Evolutionary conservation across 1,140 invertebrate species (phyloP).

Genomic region (Drosophila pachea): DNA sequence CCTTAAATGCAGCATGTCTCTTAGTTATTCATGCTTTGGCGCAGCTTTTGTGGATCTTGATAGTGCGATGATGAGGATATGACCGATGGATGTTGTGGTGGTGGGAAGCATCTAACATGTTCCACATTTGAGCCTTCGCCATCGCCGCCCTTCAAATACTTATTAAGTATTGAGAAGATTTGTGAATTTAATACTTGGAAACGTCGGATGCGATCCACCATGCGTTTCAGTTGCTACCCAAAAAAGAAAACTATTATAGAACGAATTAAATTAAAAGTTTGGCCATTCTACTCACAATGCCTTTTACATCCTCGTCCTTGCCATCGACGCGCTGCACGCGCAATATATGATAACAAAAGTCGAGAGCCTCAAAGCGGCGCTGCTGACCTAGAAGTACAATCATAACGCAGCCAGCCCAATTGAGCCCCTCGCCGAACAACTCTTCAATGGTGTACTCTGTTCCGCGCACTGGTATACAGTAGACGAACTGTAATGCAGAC

Average conservation of each 20-base stretch:
- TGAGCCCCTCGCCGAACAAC: conserved; percentile 98
- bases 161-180: conserved; percentile 98
- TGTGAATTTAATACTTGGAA: conserved; percentile 99
- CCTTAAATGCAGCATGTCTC: conserved; percentile 49
- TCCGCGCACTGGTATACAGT: conserved; percentile 97
- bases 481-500: conserved; percentile 99
- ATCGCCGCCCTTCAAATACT: conserved; percentile 93
- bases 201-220: conserved; percentile 97
- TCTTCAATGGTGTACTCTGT: conserved; percentile 98
- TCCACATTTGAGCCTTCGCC: conserved; percentile 93
- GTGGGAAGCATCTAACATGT: conserved; percentile 97
- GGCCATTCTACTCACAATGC: conserved; percentile 89
- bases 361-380: conserved; percentile 97
- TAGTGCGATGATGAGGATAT: conserved; percentile 78
- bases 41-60: conserved; percentile 77
- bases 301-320: conserved; percentile 97
- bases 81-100: conserved; percentile 89
- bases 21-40: conserved; percentile 78
- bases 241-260: conserved; percentile 44
- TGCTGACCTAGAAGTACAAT: conserved; percentile 98
- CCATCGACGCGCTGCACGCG: conserved; percentile 97
- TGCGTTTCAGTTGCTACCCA: conserved; percentile 92
- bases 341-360: conserved; percentile 99
- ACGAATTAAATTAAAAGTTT: background rate
- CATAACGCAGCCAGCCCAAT: conserved; percentile 99